Conservation (phyloP, 2,113 vertebrate genomes). For the Penelope pileata region DNA sequence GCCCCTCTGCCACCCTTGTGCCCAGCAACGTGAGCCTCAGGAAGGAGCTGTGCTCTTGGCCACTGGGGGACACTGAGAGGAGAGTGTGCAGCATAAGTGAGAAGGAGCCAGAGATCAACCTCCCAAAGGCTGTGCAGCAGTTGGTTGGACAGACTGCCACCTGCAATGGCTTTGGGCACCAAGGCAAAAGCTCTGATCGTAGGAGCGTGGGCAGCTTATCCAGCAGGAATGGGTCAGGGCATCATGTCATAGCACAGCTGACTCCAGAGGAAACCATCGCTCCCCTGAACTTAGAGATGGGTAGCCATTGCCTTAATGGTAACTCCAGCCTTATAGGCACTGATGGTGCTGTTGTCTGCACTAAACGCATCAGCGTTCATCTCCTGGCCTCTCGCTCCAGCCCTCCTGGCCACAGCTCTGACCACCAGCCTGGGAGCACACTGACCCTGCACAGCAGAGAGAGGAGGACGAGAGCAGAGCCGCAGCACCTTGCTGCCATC, state of each 20-base stretch:
- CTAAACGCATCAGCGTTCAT: neutral
- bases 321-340: neutral
- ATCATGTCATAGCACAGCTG: neutral
- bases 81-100: neutral
- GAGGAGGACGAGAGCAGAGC: neutral
- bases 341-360: neutral
- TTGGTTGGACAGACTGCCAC: constrained; percentile 10
- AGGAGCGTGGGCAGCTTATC: neutral
- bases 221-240: constrained; percentile 4
- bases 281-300: neutral
- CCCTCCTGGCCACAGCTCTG: accelerated
- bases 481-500: constrained; percentile 45
- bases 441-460: neutral
- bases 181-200: constrained; percentile 12
- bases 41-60: constrained; percentile 22
- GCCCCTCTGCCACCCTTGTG: neutral
- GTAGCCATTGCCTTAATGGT: neutral
- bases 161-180: neutral
- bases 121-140: constrained; percentile 67
- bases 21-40: neutral
- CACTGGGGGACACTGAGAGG: neutral
- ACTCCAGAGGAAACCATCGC: neutral
- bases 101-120: constrained; percentile 29
- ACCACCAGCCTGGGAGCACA: neutral
- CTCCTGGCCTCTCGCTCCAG: neutral